Base-by-base conservation (phyloP, 2,888 invertebrate genomes). In the Muschampia plurimacula region DNA sequence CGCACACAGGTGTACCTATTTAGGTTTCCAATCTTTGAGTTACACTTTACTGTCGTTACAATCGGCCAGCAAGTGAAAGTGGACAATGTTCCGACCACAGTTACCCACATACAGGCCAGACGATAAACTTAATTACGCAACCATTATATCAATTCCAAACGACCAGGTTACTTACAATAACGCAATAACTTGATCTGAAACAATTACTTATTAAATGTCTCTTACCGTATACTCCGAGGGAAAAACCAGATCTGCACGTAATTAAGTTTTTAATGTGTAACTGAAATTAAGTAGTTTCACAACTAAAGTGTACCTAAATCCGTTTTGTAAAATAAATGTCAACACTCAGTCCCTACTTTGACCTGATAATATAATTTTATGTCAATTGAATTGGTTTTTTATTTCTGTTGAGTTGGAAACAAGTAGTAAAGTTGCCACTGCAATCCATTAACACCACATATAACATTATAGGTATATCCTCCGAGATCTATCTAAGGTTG, bases 1-100 rank as follows among this genome's bases (percentile, higher is more conserved):
- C 39, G 36, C 3, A 41, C 41, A n/a, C 62, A 36, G 39, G 9
- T 63, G 28, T 12, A 63, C 32, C 32, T 32, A 32, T 69, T 66
- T 39, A 28, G 67, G 67, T 68, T 2, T 68, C 59, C 15, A 59
- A 66, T 71, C 49, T 71, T 36, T 39, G 39, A 77, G 75, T 75
- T 77, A 69, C 69, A 74, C 73, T 73, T 75, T 71, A 74, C 77
- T 79, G 78, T 79, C 79, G 77, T 39, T 62, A 70, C 73, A 77
- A 74, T 80, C 72, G 76, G 77, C 78, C 78, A 78, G 79, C 82
- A 41, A 87, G 90, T 88, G 90, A 89, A 90, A 89, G 89, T 89
- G 79, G 79, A 78, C 79, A 78, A 81, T 78, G 80, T 81, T 82
- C 80, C 82, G 82, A 67, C 72, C 72, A 75, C 73, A 72, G 74